Percentiles rank a stretch among this genome's conserved stretches.
Evolutionary conservation across 2,888 invertebrate species (phyloP).

Genomic region (Dendrolimus houi): DNA sequence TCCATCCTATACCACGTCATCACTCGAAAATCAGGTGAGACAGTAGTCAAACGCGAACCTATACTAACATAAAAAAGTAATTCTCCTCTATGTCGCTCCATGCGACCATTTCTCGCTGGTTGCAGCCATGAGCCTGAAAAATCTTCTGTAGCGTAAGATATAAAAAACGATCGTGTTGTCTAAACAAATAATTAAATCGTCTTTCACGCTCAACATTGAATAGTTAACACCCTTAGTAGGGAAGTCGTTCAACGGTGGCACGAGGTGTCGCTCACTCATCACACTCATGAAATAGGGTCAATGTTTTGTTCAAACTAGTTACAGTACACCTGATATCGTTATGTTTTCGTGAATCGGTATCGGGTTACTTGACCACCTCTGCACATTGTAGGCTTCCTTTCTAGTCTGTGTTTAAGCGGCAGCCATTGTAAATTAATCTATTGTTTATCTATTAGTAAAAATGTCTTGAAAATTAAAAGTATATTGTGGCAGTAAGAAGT

Average conservation of each 20-base stretch:
- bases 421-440: conserved; percentile 8
- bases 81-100: too few species aligned
- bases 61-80: too few species aligned
- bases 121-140: too few species aligned
- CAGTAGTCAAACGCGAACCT: too few species aligned
- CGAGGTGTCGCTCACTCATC: not conserved
- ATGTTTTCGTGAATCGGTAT: conserved; percentile 27
- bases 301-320: conserved; percentile 9
- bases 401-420: conserved; percentile 10
- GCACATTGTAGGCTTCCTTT: conserved; percentile 24
- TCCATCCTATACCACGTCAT: too few species aligned
- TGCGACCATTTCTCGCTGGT: too few species aligned
- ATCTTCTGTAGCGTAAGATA: too few species aligned
- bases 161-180: too few species aligned
- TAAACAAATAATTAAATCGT: not conserved
- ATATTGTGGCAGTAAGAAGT: too few species aligned
- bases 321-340: conserved; percentile 19
- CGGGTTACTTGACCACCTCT: conserved; percentile 19
- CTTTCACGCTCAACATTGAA: not conserved
- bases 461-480: too few species aligned
- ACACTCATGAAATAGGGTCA: conserved; percentile 1
- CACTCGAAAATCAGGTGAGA: too few species aligned
- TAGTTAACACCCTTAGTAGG: not conserved
- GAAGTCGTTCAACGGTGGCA: not conserved
- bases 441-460: conserved; percentile 5